These are phyloP conservation scores for Drosophila setifemur DNA, from an alignment of 1,140 invertebrate genomes.

Conservation along the genomic window DNA sequence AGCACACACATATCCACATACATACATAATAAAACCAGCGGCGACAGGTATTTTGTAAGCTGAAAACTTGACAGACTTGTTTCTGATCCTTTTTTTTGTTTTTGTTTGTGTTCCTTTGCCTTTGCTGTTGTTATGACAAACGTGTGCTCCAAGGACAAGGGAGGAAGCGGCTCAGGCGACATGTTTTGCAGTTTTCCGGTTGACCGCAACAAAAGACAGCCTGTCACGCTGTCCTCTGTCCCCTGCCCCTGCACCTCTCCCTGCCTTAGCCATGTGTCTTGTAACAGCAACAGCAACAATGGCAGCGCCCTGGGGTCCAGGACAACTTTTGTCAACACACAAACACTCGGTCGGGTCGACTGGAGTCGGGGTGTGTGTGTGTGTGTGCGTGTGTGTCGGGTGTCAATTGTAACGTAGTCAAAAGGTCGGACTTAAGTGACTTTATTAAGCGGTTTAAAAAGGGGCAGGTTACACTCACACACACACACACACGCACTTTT, in stretches of 20 bases:
- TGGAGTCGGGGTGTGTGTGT: background rate
- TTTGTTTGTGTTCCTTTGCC: conserved; percentile 6
- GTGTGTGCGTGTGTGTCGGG: conserved; percentile 27
- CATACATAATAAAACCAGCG: conserved; percentile 24
- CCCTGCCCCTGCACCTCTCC: background rate
- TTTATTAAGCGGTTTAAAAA: conserved; percentile 82
- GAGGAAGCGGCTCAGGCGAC: conserved; percentile 59
- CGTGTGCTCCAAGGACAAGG: conserved; percentile 45
- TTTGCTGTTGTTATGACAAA: conserved; percentile 61
- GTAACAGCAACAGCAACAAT: conserved; percentile 67
- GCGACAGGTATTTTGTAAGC: conserved; percentile 78
- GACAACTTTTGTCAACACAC: conserved; percentile 70
- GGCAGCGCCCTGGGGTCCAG: conserved; percentile 64
- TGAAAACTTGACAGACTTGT: conserved; percentile 79
- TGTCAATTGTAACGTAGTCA: conserved; percentile 81
- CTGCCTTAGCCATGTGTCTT: conserved; percentile 26
- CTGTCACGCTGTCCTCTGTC: conserved; percentile 62
- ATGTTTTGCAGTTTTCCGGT: conserved; percentile 82
- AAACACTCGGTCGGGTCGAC: too few relatives aligned
- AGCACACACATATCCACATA: conserved; percentile 26
- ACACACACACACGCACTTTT: background rate
- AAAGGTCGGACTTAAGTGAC: conserved; percentile 79
- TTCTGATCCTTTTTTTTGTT: conserved; percentile 66
- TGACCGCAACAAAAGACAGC: conserved; percentile 82
- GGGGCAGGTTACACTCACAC: conserved; percentile 50